These are phyloP conservation scores for Leucoraja ocellata DNA, from an alignment of 2,797 vertebrate genomes.

Conservation along the genomic window DNA sequence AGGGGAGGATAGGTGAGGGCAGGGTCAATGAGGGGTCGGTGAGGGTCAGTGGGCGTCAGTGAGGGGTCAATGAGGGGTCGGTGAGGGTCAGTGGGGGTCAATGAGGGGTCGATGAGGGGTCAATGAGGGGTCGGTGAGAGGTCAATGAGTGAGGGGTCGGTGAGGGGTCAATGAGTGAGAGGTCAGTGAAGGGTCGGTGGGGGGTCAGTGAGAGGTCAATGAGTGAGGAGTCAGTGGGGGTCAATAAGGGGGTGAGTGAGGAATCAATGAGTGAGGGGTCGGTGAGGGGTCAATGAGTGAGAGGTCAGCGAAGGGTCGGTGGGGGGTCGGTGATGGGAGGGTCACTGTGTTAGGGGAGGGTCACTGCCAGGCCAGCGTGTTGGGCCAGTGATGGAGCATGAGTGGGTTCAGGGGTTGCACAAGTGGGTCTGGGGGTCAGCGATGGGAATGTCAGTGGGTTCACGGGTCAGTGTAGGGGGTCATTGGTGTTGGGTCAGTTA, in stretches of 20 bases:
- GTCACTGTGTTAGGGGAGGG: neutral
- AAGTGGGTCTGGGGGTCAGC: too few relatives aligned
- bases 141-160: too few relatives aligned
- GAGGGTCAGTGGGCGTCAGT: too few relatives aligned
- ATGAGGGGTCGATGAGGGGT: fast-evolving
- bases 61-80: too few relatives aligned
- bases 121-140: too few relatives aligned
- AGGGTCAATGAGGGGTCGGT: neutral
- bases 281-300: neutral
- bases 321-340: neutral
- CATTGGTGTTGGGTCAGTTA: too few relatives aligned
- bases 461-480: fast-evolving
- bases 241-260: too few relatives aligned
- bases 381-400: neutral
- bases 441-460: fast-evolving
- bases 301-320: neutral
- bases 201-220: neutral
- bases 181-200: too few relatives aligned
- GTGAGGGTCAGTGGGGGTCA: neutral
- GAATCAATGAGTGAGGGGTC: too few relatives aligned
- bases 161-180: too few relatives aligned
- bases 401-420: neutral
- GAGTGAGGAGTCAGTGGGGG: neutral
- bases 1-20: too few relatives aligned
- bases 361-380: neutral